Conservation (phyloP, 2,797 vertebrate species). For the Streptopelia turtur region DNA sequence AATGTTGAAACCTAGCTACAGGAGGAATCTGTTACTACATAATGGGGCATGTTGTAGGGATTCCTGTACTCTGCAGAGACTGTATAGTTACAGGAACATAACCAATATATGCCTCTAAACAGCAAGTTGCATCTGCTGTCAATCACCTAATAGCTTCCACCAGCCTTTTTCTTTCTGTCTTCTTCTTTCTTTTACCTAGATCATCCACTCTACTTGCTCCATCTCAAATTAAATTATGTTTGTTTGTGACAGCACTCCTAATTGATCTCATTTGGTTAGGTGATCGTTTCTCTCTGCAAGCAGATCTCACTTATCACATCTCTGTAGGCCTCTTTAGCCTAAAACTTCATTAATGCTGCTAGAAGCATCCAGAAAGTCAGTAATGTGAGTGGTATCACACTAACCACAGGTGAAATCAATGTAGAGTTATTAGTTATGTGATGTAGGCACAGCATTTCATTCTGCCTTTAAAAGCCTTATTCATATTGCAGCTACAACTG, state of each 20-base stretch:
- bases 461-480: background rate
- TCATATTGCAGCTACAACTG: background rate
- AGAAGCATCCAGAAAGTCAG: background rate
- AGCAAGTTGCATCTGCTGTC: background rate
- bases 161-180: background rate
- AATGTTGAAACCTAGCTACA: background rate
- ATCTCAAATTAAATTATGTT: background rate
- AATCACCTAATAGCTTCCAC: background rate
- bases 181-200: background rate
- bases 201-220: background rate
- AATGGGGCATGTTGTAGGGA: background rate
- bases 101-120: background rate
- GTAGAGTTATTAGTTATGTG: background rate
- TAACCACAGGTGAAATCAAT: background rate
- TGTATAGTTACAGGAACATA: rapidly evolving
- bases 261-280: background rate
- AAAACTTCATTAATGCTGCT: background rate
- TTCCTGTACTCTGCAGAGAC: background rate
- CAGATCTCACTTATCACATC: background rate
- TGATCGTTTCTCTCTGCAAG: background rate
- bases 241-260: background rate
- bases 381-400: background rate
- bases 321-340: background rate
- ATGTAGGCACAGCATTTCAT: background rate
- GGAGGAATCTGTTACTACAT: background rate